Evolutionary conservation across 2,888 invertebrate genomes (phyloP).

Genomic region (Acrocyrtus sp.): DNA sequence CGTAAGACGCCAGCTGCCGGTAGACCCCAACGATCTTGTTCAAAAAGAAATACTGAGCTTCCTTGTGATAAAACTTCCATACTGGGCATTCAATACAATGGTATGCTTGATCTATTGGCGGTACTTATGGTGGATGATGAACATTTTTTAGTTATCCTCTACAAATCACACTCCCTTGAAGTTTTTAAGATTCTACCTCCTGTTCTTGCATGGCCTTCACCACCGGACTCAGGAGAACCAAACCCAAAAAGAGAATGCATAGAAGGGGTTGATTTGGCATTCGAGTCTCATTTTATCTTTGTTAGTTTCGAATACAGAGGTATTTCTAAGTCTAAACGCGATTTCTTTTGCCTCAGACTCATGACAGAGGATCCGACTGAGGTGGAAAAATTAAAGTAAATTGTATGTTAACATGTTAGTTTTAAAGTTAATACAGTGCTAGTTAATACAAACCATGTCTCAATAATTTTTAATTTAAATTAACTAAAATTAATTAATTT

Average conservation of each 20-base stretch:
- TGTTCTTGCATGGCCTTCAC: background rate
- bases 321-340: background rate
- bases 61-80: background rate
- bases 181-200: conserved; percentile 3
- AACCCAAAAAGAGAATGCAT: background rate
- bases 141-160: background rate
- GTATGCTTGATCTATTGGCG: background rate
- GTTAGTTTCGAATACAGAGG: background rate
- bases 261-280: background rate
- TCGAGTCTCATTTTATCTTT: conserved; percentile 4
- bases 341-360: background rate
- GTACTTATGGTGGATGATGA: conserved; percentile 10
- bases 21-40: background rate
- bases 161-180: background rate
- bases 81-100: background rate
- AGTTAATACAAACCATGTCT: too few relatives aligned
- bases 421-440: too few relatives aligned
- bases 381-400: too few relatives aligned
- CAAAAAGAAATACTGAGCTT: background rate
- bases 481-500: too few relatives aligned
- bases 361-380: too few relatives aligned
- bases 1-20: background rate
- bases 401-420: too few relatives aligned
- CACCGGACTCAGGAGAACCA: background rate
- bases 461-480: too few relatives aligned